These are phyloP conservation scores for Carassius gibelio DNA, from an alignment of 2,113 vertebrate species.

Conservation along the genomic window DNA sequence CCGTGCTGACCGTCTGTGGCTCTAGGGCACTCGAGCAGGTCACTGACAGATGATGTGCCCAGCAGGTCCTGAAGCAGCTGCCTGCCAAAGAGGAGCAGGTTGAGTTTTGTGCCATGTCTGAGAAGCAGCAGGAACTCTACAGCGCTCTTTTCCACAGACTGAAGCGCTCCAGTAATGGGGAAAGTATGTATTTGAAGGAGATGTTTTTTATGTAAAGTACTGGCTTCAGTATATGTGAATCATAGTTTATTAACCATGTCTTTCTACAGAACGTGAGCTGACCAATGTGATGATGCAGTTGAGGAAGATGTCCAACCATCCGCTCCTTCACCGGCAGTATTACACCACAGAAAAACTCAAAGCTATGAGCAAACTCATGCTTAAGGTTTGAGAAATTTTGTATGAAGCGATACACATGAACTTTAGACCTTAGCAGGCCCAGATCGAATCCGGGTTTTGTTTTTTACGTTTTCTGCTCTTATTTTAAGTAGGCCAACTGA, in stretches of 20 bases:
- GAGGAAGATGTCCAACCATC: conserved; percentile 98
- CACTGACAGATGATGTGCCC: conserved; percentile 19
- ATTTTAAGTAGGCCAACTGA: neutral
- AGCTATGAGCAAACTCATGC: conserved; percentile 90
- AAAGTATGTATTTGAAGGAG: conserved; percentile 67
- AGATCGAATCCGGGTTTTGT: neutral
- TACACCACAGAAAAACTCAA: conserved; percentile 88
- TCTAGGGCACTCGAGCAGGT: neutral
- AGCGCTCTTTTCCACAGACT: conserved; percentile 80
- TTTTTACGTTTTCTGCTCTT: neutral
- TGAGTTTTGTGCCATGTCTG: conserved; percentile 88
- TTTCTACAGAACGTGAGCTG: conserved; percentile 81
- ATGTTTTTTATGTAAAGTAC: neutral
- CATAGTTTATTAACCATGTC: neutral
- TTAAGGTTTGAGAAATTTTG: conserved; percentile 78
- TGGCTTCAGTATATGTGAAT: neutral
- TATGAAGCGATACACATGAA: neutral
- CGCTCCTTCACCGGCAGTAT: conserved; percentile 90
- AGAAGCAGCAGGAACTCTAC: conserved; percentile 88
- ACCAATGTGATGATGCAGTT: conserved; percentile 96
- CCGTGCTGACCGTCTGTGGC: neutral
- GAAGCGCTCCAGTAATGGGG: conserved; percentile 76
- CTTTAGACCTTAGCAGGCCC: neutral
- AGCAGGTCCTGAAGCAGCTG: conserved; percentile 91
- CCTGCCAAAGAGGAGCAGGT: conserved; percentile 87